Conservation (phyloP, 2,888 invertebrate species). For the Operophtera brumata region DNA sequence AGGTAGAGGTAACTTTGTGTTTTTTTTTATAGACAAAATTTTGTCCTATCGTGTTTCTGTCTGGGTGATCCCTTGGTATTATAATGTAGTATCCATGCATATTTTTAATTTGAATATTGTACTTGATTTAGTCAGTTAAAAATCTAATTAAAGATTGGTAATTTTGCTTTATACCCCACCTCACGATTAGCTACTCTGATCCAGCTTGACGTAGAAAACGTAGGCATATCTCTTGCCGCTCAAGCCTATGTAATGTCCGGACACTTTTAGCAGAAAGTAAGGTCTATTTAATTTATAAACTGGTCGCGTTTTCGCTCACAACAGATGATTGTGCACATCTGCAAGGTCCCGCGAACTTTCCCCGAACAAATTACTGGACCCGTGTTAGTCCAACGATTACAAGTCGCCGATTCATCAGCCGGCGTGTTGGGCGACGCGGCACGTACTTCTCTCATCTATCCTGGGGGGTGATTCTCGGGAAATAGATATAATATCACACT, state of each 20-base stretch:
- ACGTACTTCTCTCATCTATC: slow-evolving; percentile 74
- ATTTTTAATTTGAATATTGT: no score
- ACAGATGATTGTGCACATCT: slow-evolving; percentile 64
- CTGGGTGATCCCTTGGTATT: no score
- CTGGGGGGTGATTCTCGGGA: no score
- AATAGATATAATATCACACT: no score
- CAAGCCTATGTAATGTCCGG: slow-evolving; percentile 10
- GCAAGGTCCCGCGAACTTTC: slow-evolving; percentile 53
- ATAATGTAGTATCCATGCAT: no score
- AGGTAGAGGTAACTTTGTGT: no score
- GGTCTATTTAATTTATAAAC: slow-evolving; percentile 36
- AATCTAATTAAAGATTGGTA: no score
- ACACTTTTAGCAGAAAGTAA: slow-evolving; percentile 16
- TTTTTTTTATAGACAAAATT: no score
- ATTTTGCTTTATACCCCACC: no score
- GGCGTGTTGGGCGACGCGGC: slow-evolving; percentile 57
- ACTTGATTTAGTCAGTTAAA: no score
- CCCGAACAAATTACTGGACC: slow-evolving; percentile 67
- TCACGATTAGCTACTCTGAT: slow-evolving; percentile 1
- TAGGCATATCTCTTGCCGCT: background rate
- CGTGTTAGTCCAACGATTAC: slow-evolving; percentile 75
- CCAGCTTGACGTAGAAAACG: slow-evolving; percentile 1
- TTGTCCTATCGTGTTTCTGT: no score
- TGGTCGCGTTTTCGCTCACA: slow-evolving; percentile 51
- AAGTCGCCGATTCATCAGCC: slow-evolving; percentile 73